Evolutionary conservation across 1,140 invertebrate genomes (phyloP), one percentile per base, ranked within the genome.

Genomic region (Drosophila cardini): DNA sequence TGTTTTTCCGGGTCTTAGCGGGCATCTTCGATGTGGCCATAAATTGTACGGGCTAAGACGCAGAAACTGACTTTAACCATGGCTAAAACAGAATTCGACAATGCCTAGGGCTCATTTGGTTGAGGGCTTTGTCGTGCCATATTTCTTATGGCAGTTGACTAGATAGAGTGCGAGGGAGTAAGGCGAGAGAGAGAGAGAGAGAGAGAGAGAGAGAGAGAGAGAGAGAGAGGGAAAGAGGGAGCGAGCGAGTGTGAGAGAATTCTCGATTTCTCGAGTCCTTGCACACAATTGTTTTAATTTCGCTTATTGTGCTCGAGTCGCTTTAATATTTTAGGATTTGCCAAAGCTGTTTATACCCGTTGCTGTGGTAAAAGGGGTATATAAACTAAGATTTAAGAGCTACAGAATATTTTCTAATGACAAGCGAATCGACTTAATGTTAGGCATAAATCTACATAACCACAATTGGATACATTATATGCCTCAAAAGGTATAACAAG

Each of bases 241-340:
- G 13, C 9, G 30, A 9, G 30, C 1, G 30, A 18, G 50, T 32
- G 8, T 7, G 18, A 62, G 42, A 61, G 48, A 38, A n/a, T 45
- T 34, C 73, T 72, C 58, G 69, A 62, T 38, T 55, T 40, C 53
- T 48, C 26, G 60, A 48, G 46, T 43, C 13, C 52, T 65, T 57
- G 50, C 76, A 64, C 84, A 78, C 84, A 89, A 89, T 89, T 89
- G 84, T 89, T 89, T 89, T 89, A 89, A 89, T 89, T 89, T 89
- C 80, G 84, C 84, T 87, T 87, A 89, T 87, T 89, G 84, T 86
- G 73, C 80, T 56, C 61, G 64, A 50, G 32, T 43, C 69, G 70
- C 85, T 89, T 89, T 84, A 89, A 89, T 89, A 89, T 89, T 89
- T 89, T 70, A 89, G 84, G 85, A 89, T 89, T 89, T 89, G 80